Evolutionary conservation across 2,888 invertebrate genomes (phyloP).

Genomic region (Amblyjoppa proteus): DNA sequence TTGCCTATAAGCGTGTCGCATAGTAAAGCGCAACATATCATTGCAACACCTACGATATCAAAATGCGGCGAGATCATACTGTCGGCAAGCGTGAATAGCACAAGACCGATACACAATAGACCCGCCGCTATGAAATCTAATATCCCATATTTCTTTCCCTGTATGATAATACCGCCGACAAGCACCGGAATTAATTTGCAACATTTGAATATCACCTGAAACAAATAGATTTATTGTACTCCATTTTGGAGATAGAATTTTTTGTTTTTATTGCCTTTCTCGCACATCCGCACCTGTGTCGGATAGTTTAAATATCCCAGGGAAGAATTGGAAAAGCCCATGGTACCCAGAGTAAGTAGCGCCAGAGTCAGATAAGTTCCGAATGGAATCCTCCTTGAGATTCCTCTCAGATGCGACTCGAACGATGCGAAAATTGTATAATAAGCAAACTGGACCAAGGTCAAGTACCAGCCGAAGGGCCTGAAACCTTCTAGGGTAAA

Average conservation of each 20-base stretch:
- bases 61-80: constrained; percentile 92
- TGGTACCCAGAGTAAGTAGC: constrained; percentile 95
- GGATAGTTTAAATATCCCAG: constrained; percentile 98
- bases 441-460: constrained; percentile 95
- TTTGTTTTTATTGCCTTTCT: background rate
- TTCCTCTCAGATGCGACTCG: constrained; percentile 89
- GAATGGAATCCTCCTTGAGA: constrained; percentile 91
- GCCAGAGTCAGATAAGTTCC: constrained; percentile 93
- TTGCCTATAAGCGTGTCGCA: constrained; percentile 99
- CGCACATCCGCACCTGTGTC: constrained; percentile 88
- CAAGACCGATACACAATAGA: constrained; percentile 95
- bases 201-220: constrained; percentile 96
- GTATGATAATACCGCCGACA: constrained; percentile 96
- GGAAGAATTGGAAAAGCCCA: constrained; percentile 98
- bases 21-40: constrained; percentile 94
- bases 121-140: constrained; percentile 94
- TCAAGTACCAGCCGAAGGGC: constrained; percentile 96
- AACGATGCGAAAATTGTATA: constrained; percentile 93
- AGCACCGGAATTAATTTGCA: constrained; percentile 98
- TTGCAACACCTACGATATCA: constrained; percentile 89
- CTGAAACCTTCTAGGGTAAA: constrained; percentile 96
- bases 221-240: constrained; percentile 21
- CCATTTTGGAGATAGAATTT: constrained; percentile 5
- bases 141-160: constrained; percentile 94
- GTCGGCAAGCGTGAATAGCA: constrained; percentile 95